Evolutionary conservation across 1,140 invertebrate species (phyloP).

Genomic region (Teleogryllus occipitalis): DNA sequence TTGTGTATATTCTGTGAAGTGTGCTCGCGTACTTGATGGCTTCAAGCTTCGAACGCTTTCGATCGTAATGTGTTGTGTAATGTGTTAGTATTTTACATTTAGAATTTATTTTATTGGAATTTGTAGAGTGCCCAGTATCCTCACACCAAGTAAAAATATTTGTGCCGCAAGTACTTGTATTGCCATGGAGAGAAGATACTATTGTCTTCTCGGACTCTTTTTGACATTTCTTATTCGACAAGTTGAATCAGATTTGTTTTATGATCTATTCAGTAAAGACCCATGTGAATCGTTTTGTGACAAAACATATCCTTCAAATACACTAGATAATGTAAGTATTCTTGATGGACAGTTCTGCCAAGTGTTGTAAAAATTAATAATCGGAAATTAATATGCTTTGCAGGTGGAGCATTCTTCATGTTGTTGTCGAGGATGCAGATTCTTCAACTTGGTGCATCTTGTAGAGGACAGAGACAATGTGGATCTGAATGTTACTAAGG

Average conservation of each 20-base stretch:
- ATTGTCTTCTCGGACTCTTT: slow-evolving; percentile 15
- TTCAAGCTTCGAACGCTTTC: too few species aligned
- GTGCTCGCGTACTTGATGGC: too few species aligned
- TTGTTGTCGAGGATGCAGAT: slow-evolving; percentile 38
- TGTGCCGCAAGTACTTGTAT: not conserved
- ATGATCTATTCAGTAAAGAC: slow-evolving; percentile 30
- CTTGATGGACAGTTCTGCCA: not conserved
- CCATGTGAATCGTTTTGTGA: slow-evolving; percentile 34
- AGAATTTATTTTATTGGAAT: too few species aligned
- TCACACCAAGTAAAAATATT: not conserved
- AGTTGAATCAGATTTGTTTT: slow-evolving; percentile 28
- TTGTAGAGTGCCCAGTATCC: too few species aligned
- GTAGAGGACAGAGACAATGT: slow-evolving; percentile 8
- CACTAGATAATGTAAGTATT: slow-evolving; percentile 22
- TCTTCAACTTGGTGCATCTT: slow-evolving; percentile 34
- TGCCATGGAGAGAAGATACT: not conserved
- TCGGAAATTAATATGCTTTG: slow-evolving; percentile 19
- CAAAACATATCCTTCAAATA: slow-evolving; percentile 26
- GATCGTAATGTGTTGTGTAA: too few species aligned
- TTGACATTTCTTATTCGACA: slow-evolving; percentile 20
- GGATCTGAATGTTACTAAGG: slow-evolving; percentile 34
- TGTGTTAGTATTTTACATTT: too few species aligned
- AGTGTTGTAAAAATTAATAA: not conserved
- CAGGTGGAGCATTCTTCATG: slow-evolving; percentile 34
- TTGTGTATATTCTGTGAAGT: too few species aligned